Base-by-base conservation (phyloP, 2,797 vertebrate genomes). In the Pristis pectinata region DNA sequence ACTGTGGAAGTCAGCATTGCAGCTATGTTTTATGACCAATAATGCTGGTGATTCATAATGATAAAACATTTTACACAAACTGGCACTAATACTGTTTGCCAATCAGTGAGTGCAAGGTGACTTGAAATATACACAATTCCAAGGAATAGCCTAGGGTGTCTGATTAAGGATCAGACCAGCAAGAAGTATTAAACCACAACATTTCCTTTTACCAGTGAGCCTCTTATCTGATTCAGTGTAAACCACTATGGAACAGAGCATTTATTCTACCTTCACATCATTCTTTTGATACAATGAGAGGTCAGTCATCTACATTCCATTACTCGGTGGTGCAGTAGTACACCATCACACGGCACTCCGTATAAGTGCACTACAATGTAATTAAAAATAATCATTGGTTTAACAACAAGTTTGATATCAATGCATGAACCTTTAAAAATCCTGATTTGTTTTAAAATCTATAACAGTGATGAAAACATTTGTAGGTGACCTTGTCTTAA, bases 191-290 rank as follows among this genome's bases (percentile, higher is more conserved):
- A n/a, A 37, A n/a, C 9, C 91, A 64, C 30, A 34, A 37, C 59
- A 17, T 61, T n/a, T 91, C 7, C 34, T 22, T 61, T 37, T 89
- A n/a, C 59, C 2, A 61, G 15, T 49, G 3, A 27, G 24, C 24
- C 27, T 85, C 82, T 89, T 49, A 49, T 74, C 10, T 93, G 67
- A 93, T 93, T 93, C 44, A 34, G 27, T 93, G 67, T 17, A 74
- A 5, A 49, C 87, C n/a, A 1, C 24, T 85, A 56, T 53, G 82
- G 82, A 2, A 49, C 53, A 53, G 8, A 56, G 27, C 44, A 27
- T 85, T 27, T 17, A 30, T 85, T 77, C n/a, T 37, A 77, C 22
- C 13, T 93, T 74, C 10, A 53, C 15, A 22, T 93, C 3, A 49
- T 34, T 22, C 9, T 74, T 13, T 53, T 74, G 15, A 13, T 4